Evolutionary conservation across 2,113 vertebrate species (phyloP).

Genomic region (Tonatia bakeri): DNA sequence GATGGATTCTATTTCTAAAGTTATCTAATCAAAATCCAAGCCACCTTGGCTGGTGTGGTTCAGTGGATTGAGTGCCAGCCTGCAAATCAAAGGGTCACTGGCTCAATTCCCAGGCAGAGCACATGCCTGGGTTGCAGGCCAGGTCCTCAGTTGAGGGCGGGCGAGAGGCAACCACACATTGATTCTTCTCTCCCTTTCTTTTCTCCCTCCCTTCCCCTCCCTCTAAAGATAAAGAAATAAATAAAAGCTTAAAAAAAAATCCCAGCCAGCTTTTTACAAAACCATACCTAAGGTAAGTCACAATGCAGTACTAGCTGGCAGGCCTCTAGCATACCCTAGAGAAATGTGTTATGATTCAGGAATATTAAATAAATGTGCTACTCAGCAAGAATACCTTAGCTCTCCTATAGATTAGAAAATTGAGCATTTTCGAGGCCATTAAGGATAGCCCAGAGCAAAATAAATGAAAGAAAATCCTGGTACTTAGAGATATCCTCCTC

Average conservation of each 20-base stretch:
- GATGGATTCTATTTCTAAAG: slow-evolving; percentile 17
- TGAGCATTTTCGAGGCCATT: not conserved
- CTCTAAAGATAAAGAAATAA: too few relatives aligned
- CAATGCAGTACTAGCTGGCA: not conserved
- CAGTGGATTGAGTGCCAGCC: too few relatives aligned
- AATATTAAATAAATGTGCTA: slow-evolving; percentile 31
- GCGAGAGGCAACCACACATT: too few relatives aligned
- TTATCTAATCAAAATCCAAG: slow-evolving; percentile 35
- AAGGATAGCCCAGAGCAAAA: not conserved
- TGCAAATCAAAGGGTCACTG: too few relatives aligned
- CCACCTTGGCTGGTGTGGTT: not conserved
- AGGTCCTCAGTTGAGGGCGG: too few relatives aligned
- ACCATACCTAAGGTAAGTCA: not conserved
- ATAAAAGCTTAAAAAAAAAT: not conserved
- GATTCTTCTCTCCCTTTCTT: too few relatives aligned
- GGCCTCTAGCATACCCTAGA: slow-evolving; percentile 3
- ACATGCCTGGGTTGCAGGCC: too few relatives aligned
- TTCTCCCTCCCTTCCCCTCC: too few relatives aligned
- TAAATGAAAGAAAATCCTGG: not conserved
- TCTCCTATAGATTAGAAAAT: slow-evolving; percentile 44
- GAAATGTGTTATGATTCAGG: slow-evolving; percentile 27
- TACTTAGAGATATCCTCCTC: not conserved
- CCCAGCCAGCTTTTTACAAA: slow-evolving; percentile 38
- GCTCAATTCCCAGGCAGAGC: too few relatives aligned
- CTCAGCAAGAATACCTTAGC: slow-evolving; percentile 29